Conservation (phyloP, 1,140 invertebrate species). For the Brachionus asplanchnoidis region DNA sequence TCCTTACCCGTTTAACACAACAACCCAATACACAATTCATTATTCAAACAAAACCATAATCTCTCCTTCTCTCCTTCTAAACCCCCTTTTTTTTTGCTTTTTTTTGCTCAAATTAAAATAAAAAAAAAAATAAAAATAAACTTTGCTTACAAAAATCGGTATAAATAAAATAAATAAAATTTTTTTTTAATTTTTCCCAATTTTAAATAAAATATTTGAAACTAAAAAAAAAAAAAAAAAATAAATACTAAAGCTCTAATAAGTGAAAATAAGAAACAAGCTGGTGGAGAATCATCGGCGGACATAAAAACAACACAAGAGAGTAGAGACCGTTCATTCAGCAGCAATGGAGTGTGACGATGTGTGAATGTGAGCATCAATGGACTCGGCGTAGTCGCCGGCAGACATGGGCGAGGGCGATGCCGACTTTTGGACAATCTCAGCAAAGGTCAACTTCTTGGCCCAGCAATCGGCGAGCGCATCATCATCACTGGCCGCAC, state of each 20-base stretch:
- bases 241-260: not conserved
- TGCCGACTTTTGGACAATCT: not conserved
- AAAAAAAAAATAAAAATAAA: not conserved
- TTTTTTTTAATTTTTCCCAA: not conserved
- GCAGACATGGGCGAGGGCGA: not conserved
- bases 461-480: not conserved
- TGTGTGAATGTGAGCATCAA: not conserved
- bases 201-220: not conserved
- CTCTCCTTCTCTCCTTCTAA: not conserved
- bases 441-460: slow-evolving; percentile 8
- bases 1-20: not conserved
- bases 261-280: not conserved
- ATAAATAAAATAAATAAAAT: not conserved
- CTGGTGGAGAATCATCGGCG: no score
- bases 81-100: not conserved
- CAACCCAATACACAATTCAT: not conserved
- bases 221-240: not conserved
- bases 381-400: not conserved
- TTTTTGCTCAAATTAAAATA: not conserved
- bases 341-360: not conserved
- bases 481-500: not conserved
- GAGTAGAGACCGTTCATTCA: not conserved
- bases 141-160: not conserved
- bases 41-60: not conserved
- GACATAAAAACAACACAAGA: no score